Base-by-base conservation (phyloP, 2,113 vertebrate species). In the Lasiurus borealis region DNA sequence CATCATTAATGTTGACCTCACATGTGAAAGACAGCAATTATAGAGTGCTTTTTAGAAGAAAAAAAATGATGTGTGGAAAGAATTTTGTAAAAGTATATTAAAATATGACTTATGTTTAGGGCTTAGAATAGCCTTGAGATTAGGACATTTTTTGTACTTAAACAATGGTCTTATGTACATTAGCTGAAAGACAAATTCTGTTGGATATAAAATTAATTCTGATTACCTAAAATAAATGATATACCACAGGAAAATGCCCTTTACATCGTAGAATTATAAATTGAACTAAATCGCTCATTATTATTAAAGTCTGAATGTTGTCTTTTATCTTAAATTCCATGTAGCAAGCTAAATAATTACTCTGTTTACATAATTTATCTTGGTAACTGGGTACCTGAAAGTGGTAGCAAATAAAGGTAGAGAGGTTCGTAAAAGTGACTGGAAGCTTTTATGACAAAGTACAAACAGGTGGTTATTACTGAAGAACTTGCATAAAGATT, bases 51-150 rank as follows among this genome's bases (percentile, higher is more conserved):
- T 93, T 57, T 54, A 54, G 87, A 77, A 44, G 7, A 5, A 66
- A 90, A 88, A 88, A 71, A 69, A n/a, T 90, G 6, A 71, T 8
- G 2, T 36, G 5, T 91, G 12, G n/a, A 73, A 91, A 80, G 2
- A 81, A 91, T 88, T 80, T 78, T 1, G 50, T 75, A 88, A 86
- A 95, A 64, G 19, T 2, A 16, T 94, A 59, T 84, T 91, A 75
- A 93, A 93, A 71, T 19, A 44, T 13, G 31, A 85, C 9, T 19
- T 83, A 54, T 3, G 75, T 77, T 72, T 71, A 77, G 73, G 3
- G 10, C 1, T 27, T 21, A 8, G 8, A 2, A 12, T 6, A 52
- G 8, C 13, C 44, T 71, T 21, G 4, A 27, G 6, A 48, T 44
- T 31, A 89, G 18, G 12, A 80, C 11, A 0, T 54, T 73, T 86